phyloP scores from a whole-genome alignment of 2,888 invertebrate species.

The Dynastes grantii region DNA sequence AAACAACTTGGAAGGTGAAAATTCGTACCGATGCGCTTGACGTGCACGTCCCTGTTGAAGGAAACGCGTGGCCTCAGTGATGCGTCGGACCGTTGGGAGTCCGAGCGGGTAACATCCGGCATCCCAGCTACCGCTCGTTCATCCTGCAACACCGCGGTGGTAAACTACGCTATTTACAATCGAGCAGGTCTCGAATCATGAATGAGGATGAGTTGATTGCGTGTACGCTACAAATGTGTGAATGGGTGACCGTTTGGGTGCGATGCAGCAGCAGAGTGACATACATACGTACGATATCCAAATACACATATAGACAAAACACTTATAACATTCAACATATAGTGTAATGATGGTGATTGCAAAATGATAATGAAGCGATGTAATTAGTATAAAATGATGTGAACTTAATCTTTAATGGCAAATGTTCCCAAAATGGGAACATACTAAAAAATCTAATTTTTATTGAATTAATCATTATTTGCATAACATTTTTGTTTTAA shows the following conservation, averaged over 20 bases:
- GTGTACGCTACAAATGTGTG: neutral
- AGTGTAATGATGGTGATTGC: too few relatives aligned
- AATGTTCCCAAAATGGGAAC: too few relatives aligned
- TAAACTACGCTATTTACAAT: slow-evolving; percentile 45
- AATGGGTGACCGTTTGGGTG: slow-evolving; percentile 1
- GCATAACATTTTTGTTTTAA: too few relatives aligned
- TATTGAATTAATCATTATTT: too few relatives aligned
- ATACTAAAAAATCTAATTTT: too few relatives aligned
- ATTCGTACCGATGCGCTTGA: slow-evolving; percentile 86
- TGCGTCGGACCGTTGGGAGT: slow-evolving; percentile 71
- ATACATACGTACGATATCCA: too few relatives aligned
- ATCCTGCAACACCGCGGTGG: slow-evolving; percentile 65
- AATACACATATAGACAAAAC: too few relatives aligned
- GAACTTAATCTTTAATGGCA: too few relatives aligned
- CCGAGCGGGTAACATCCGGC: slow-evolving; percentile 74
- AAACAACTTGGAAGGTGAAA: slow-evolving; percentile 39
- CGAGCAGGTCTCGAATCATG: slow-evolving; percentile 25
- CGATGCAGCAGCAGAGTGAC: neutral
- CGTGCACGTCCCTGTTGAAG: slow-evolving; percentile 92
- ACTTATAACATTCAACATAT: too few relatives aligned
- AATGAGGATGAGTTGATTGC: slow-evolving; percentile 9
- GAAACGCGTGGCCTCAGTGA: slow-evolving; percentile 82
- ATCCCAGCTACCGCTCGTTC: slow-evolving; percentile 68
- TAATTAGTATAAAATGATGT: too few relatives aligned
- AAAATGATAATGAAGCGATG: too few relatives aligned